Percentiles rank a stretch among this genome's conserved stretches.
These are phyloP conservation scores for Drosophila pectinifera DNA, from an alignment of 1,140 invertebrate genomes.

Conservation along the genomic window DNA sequence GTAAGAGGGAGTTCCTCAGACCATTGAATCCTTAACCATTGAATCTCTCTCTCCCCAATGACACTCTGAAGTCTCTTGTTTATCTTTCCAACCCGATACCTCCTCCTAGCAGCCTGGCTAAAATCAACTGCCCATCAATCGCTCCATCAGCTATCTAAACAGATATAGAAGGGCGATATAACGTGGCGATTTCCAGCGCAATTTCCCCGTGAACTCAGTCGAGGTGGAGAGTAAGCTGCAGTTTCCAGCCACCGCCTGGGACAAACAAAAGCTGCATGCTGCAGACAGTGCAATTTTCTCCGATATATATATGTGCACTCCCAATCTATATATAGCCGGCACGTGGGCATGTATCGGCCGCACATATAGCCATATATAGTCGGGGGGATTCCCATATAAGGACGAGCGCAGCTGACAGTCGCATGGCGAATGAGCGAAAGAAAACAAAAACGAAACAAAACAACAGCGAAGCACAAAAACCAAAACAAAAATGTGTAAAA, in stretches of 20 bases:
- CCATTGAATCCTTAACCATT: too few relatives aligned
- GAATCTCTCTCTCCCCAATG: too few relatives aligned
- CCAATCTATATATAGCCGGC: slow-evolving; percentile 19
- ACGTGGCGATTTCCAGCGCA: slow-evolving; percentile 70
- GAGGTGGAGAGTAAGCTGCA: slow-evolving; percentile 54
- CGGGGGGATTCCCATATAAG: slow-evolving; percentile 24
- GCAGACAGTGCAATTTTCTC: slow-evolving; percentile 77
- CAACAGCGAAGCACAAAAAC: slow-evolving; percentile 79
- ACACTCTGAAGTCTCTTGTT: background rate
- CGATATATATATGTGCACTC: slow-evolving; percentile 31
- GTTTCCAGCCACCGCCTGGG: slow-evolving; percentile 45
- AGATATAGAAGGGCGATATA: slow-evolving; percentile 11
- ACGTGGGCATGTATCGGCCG: slow-evolving; percentile 47
- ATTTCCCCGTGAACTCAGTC: slow-evolving; percentile 67
- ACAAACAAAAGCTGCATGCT: slow-evolving; percentile 77
- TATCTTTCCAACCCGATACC: background rate
- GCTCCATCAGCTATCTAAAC: slow-evolving; percentile 15
- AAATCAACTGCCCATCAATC: slow-evolving; percentile 4
- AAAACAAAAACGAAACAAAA: slow-evolving; percentile 79
- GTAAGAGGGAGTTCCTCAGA: too few relatives aligned
- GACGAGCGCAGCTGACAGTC: slow-evolving; percentile 72
- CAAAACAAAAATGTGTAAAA: slow-evolving; percentile 84
- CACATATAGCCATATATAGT: slow-evolving; percentile 2
- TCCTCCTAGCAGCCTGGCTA: background rate
- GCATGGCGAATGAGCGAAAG: slow-evolving; percentile 77